Percentiles rank a stretch among this genome's conserved stretches.
Conservation (phyloP, 2,113 vertebrate genomes). For the Lamprologus tigripictilis region DNA sequence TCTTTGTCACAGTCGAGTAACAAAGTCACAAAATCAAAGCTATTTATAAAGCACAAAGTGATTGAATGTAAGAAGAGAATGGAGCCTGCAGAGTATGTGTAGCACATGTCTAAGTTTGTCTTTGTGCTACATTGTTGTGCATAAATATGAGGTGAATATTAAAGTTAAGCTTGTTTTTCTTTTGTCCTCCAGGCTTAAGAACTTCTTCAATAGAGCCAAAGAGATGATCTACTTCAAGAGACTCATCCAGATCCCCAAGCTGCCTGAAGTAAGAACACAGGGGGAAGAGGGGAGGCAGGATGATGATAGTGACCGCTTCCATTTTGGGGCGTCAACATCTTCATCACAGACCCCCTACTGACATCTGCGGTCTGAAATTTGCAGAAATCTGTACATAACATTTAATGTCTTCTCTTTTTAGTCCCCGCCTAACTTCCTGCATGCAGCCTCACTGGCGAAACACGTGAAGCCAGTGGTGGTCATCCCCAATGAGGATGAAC, state of each 20-base stretch:
- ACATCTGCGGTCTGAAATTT: background rate
- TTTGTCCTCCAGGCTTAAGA: slow-evolving; percentile 78
- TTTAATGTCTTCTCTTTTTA: background rate
- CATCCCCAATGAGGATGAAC: slow-evolving; percentile 82
- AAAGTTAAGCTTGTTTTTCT: background rate
- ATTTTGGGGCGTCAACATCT: background rate
- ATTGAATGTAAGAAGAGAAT: background rate
- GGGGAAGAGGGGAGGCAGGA: background rate
- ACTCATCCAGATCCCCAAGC: slow-evolving; percentile 93
- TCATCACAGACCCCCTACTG: background rate
- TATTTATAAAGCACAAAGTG: background rate
- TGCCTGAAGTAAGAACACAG: slow-evolving; percentile 82
- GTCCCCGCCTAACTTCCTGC: slow-evolving; percentile 89
- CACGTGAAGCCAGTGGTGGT: slow-evolving; percentile 96
- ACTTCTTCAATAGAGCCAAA: slow-evolving; percentile 88
- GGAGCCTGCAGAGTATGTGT: background rate
- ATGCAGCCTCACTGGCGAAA: slow-evolving; percentile 88
- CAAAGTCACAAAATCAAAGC: background rate
- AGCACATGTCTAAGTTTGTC: background rate
- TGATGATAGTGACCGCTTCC: background rate
- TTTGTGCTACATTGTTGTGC: background rate
- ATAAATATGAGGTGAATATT: background rate
- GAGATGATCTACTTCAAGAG: slow-evolving; percentile 97
- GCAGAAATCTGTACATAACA: background rate
- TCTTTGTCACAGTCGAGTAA: background rate